These are phyloP conservation scores for Parnassius mnemosyne DNA, from an alignment of 2,888 invertebrate species.

Conservation along the genomic window DNA sequence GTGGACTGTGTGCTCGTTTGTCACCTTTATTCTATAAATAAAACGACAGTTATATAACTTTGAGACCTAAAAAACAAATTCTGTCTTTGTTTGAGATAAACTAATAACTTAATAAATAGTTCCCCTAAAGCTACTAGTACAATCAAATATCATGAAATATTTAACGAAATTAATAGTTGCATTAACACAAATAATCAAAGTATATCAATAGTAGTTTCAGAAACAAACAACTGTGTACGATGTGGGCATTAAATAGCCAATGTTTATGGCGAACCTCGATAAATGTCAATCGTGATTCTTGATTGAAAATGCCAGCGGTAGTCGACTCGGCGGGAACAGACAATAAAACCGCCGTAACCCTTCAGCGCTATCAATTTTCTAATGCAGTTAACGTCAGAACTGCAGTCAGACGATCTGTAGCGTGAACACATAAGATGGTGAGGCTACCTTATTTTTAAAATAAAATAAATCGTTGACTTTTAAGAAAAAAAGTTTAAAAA, in stretches of 20 bases:
- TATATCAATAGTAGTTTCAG: background rate
- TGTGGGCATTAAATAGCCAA: background rate
- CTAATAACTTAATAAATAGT: too few species aligned
- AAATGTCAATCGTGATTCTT: conserved; percentile 41
- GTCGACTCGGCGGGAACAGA: conserved; percentile 27
- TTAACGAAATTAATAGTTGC: too few species aligned
- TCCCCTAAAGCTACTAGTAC: too few species aligned
- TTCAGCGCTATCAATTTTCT: conserved; percentile 49
- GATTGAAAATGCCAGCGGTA: background rate
- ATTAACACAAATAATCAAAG: too few species aligned
- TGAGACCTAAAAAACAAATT: too few species aligned
- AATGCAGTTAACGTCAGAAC: conserved; percentile 57
- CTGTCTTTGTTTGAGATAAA: too few species aligned
- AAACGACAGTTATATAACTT: too few species aligned
- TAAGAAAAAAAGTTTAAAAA: too few species aligned
- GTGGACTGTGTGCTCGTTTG: too few species aligned
- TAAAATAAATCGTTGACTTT: too few species aligned
- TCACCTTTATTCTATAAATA: too few species aligned
- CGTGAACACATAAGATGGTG: background rate
- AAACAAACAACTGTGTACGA: background rate
- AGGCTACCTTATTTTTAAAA: background rate
- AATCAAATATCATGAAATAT: too few species aligned
- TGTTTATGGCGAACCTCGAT: conserved; percentile 21
- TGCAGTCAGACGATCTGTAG: conserved; percentile 30
- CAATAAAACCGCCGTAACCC: conserved; percentile 52